Evolutionary conservation across 2,888 invertebrate species (phyloP).

Genomic region (Caenorhabditis zanzibari): DNA sequence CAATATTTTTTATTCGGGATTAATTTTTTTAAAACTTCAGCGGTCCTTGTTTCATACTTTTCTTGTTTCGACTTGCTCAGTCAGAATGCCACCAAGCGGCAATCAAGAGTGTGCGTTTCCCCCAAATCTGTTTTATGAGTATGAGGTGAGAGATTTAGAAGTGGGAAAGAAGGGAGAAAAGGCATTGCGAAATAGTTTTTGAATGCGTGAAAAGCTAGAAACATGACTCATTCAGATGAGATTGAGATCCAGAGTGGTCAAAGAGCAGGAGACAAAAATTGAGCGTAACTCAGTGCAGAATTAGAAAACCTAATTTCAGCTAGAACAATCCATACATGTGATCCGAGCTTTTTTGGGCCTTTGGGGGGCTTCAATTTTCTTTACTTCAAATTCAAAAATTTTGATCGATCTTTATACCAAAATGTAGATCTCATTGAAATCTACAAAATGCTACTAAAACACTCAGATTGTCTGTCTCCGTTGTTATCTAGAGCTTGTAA

Average conservation of each 20-base stretch:
- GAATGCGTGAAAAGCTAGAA: background rate
- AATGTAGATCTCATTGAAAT: too few species aligned
- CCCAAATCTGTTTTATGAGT: background rate
- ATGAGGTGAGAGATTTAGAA: slow-evolving; percentile 11
- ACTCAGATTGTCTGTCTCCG: too few species aligned
- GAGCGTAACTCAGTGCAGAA: too few species aligned
- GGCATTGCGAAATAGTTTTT: slow-evolving; percentile 13
- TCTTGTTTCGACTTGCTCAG: background rate
- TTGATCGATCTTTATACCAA: too few species aligned
- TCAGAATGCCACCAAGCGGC: background rate
- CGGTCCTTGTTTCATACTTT: too few species aligned
- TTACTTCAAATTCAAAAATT: too few species aligned
- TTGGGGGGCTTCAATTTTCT: too few species aligned
- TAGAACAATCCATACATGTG: too few species aligned
- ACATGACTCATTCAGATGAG: slow-evolving; percentile 1
- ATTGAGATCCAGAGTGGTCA: background rate
- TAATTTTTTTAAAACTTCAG: background rate
- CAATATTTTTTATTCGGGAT: background rate
- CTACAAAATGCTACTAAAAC: too few species aligned
- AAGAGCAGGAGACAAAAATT: background rate
- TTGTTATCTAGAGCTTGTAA: too few species aligned
- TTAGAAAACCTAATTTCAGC: too few species aligned
- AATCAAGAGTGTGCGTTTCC: background rate
- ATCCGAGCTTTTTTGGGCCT: too few species aligned
- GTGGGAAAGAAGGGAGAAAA: background rate